Evolutionary conservation across 2,888 invertebrate species (phyloP).

Genomic region (Toxonevra muliebris): DNA sequence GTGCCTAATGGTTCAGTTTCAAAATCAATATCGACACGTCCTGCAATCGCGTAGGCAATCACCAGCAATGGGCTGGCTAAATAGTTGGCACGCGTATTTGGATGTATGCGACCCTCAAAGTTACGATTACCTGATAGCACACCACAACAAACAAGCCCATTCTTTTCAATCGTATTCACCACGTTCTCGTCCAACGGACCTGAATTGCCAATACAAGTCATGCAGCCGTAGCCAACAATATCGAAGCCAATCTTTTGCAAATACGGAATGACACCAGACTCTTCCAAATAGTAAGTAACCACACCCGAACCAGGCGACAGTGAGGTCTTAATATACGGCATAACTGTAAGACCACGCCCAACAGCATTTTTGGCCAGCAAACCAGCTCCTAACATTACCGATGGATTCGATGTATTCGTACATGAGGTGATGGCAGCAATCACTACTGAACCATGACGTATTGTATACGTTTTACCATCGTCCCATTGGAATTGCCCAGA

Average conservation of each 20-base stretch:
- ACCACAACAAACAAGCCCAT: constrained; percentile 93
- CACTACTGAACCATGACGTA: constrained; percentile 91
- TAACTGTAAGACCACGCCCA: constrained; percentile 85
- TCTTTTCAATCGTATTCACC: constrained; percentile 92
- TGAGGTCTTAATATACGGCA: constrained; percentile 96
- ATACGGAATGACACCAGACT: constrained; percentile 91
- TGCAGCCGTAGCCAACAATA: constrained; percentile 98
- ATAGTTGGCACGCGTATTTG: constrained; percentile 96
- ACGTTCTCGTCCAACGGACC: constrained; percentile 93
- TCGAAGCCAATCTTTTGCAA: constrained; percentile 89
- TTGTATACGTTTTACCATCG: constrained; percentile 80
- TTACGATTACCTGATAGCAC: constrained; percentile 97
- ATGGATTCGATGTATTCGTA: constrained; percentile 97
- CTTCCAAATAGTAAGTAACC: constrained; percentile 80
- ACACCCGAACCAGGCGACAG: constrained; percentile 96
- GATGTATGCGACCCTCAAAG: constrained; percentile 98
- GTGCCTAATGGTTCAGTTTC: constrained; percentile 82
- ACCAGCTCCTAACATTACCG: constrained; percentile 97
- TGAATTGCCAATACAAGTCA: constrained; percentile 99
- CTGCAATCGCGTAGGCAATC: constrained; percentile 97
- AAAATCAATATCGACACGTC: constrained; percentile 94
- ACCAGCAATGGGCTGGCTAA: constrained; percentile 96
- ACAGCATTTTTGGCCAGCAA: constrained; percentile 94
- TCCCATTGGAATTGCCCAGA: constrained; percentile 79
- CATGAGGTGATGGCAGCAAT: constrained; percentile 98